Base-by-base conservation (phyloP, 2,888 invertebrate species). In the Sarcophaga rosellei region DNA sequence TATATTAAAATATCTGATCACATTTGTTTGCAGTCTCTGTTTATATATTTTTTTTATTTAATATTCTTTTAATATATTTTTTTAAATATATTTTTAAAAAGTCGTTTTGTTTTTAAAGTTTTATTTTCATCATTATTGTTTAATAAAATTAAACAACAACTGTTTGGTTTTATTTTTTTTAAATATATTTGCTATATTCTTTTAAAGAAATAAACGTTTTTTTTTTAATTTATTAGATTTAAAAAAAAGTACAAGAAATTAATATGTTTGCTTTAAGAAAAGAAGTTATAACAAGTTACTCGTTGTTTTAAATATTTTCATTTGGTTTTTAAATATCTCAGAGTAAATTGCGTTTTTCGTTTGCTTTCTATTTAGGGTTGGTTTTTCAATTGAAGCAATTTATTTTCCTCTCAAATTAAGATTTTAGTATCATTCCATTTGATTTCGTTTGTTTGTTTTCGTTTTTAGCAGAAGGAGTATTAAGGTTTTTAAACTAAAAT, bases 21-120 rank as follows among this genome's bases (percentile, higher is more conserved):
- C 93, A 93, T 93, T 92, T 92, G 91, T 92, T 93, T 93, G 93
- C 93, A 93, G 93, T 93, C 93, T 93, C 92, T 92, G 91, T 92
- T 92, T 91, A 92, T 90, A 91, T 90, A 87, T 89, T 88, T 90
- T 88, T 88, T 89, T 88, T 88, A 89, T 74, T 81, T 89, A 89
- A 76, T 78, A 81, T 84, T 62, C 62, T 85, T 85, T 85, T 68
- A 59, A 66, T 35, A 66, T 35, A 35, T 88, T 89, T 73, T n/a
- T 81, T 89, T 86, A 83, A 89, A 76, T 78, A 81, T 84, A 65
- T 65, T 85, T 85, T 85, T 68, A 59, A 66, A 76, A 85, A 81
- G 76, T 72, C 73, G 68, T 84, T 53, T 79, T 76, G 76, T 44
- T 78, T 84, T 78, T 73, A 66, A 73, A 61, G 53, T 57, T 87